Percentiles rank a stretch among this genome's conserved stretches.
Evolutionary conservation across 2,888 invertebrate genomes (phyloP).

Genomic region (Philereme transversata): DNA sequence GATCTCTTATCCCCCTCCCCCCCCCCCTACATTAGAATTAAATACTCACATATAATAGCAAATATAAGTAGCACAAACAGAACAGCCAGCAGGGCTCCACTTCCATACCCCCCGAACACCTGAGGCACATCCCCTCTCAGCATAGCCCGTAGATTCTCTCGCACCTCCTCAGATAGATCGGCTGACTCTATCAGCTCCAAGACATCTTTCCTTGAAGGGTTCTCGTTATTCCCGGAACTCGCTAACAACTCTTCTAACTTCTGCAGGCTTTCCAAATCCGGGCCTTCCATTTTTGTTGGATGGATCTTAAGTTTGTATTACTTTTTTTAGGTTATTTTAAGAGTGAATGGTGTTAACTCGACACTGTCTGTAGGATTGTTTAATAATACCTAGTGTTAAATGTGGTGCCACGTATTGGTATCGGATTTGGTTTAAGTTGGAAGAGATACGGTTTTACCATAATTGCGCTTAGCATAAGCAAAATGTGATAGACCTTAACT

Average conservation of each 20-base stretch:
- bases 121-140: conserved; percentile 73
- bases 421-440: conserved; percentile 34
- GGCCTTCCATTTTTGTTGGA: conserved; percentile 40
- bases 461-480: too few species aligned
- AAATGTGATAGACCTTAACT: too few species aligned
- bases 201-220: conserved; percentile 82
- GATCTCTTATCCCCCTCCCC: too few species aligned
- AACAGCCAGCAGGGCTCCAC: conserved; percentile 57
- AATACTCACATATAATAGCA: conserved; percentile 63
- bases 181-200: conserved; percentile 83
- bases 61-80: conserved; percentile 63
- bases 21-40: too few species aligned
- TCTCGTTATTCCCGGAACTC: conserved; percentile 56
- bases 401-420: conserved; percentile 55
- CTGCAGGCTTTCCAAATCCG: conserved; percentile 47
- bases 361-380: neutral
- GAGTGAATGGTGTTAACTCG: neutral
- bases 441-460: neutral
- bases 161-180: conserved; percentile 85
- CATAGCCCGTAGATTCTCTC: conserved; percentile 81
- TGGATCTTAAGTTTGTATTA: neutral
- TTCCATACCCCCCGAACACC: conserved; percentile 59
- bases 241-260: conserved; percentile 60
- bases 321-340: neutral
- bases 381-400: conserved; percentile 31